Base-by-base conservation (phyloP, 1,140 invertebrate species). In the Carposina sasakii region DNA sequence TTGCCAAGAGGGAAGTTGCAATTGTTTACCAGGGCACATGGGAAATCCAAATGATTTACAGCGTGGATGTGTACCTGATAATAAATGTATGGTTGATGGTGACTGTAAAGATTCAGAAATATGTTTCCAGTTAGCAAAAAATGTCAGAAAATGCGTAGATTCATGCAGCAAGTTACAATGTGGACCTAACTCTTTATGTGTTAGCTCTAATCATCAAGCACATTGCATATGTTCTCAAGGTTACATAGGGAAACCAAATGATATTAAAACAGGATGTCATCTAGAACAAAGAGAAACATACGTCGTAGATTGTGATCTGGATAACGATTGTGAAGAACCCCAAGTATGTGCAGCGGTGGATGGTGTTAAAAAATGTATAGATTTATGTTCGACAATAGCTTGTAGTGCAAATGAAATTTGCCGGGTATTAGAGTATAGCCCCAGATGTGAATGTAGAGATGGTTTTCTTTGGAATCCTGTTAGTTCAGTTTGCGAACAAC, bases 181-280 rank as follows among this genome's bases (percentile, higher is more conserved):
- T 73, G 95, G 95, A 10, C 94, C 95, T 1, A 96, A 96, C 76
- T 94, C 95, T 2, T 76, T 96, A 1, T 97, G 95, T 67, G 87
- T 96, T 0, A 89, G 92, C 16, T 89, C 93, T 46, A 91, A 93
- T 64, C 94, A 96, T 74, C 87, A 91, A 30, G 94, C 94, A 1
- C 90, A 92, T 8, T 97, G 95, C 71, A 89, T 96, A 33, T 97
- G 95, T 72, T 82, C 90, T 17, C 91, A 94, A 49, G 92, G 92
- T 0, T 95, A 91, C 67, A 76, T 86, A 15, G 95, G 94, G 8
- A 93, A 94, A 75, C 93, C 95, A 0, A 90, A 88, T 57, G 92
- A 96, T 75, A 81, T 94, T 12, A 83, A 88, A 28, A 81, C 89
- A 6, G 94, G 94, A 3, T 96, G 94, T 63, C 91, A 93, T 74